phyloP scores from a whole-genome alignment of 2,797 vertebrate genomes.

The Graptemys geographica region DNA sequence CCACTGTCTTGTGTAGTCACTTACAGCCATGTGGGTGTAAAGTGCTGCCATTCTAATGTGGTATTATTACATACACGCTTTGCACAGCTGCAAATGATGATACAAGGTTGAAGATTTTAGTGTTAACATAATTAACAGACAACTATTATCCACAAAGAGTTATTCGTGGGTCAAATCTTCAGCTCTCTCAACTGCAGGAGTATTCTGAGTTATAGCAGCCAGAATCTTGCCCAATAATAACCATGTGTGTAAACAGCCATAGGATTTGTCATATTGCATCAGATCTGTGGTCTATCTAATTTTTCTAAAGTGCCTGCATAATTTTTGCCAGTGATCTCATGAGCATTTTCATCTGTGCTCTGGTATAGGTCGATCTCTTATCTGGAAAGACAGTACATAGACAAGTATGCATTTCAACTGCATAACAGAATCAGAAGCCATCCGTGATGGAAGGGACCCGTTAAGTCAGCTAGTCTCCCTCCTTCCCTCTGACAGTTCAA shows the following conservation, averaged over 20 bases:
- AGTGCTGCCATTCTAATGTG: accelerated
- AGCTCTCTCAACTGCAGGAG: not conserved
- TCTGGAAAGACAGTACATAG: not conserved
- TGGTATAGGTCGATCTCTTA: not conserved
- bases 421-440: slow-evolving; percentile 7
- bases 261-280: not conserved
- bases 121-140: not conserved
- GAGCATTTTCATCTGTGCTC: not conserved
- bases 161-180: not conserved
- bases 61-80: not conserved
- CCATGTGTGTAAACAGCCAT: not conserved
- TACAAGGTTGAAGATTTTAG: not conserved
- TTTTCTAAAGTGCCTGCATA: slow-evolving; percentile 12
- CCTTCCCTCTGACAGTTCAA: not conserved
- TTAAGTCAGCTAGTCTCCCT: not conserved
- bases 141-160: not conserved
- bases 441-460: not conserved
- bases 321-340: slow-evolving; percentile 12
- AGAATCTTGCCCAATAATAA: not conserved
- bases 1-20: not conserved
- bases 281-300: not conserved
- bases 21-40: not conserved
- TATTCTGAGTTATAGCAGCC: not conserved
- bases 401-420: not conserved
- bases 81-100: not conserved